phyloP scores from a whole-genome alignment of 2,797 vertebrate species.

The Tauraco hartlaubi region DNA sequence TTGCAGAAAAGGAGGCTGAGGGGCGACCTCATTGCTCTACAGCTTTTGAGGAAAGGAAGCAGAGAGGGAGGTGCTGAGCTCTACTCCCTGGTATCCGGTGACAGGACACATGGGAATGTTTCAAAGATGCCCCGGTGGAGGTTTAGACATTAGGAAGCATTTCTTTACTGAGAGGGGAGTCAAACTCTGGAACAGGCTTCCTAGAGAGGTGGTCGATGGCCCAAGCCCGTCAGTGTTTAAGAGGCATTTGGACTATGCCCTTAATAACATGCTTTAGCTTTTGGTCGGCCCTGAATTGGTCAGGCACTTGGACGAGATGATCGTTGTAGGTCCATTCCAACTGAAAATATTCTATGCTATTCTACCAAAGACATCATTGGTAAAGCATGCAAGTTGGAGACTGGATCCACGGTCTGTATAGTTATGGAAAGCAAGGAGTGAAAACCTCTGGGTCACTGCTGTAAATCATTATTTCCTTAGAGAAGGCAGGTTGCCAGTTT shows the following conservation, averaged over 20 bases:
- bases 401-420: background rate
- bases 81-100: background rate
- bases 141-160: background rate
- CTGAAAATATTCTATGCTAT: background rate
- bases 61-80: background rate
- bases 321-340: background rate
- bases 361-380: background rate
- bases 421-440: background rate
- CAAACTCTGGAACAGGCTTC: background rate
- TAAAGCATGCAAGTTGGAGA: background rate
- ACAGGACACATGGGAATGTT: rapidly evolving
- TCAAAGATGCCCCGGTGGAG: background rate
- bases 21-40: rapidly evolving
- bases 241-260: background rate
- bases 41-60: background rate
- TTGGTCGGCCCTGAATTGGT: background rate
- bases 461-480: background rate
- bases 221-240: background rate
- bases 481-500: background rate
- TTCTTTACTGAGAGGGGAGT: too few relatives aligned
- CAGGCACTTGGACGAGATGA: background rate
- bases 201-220: background rate
- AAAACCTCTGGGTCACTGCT: background rate
- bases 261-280: background rate
- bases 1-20: background rate